phyloP scores from a whole-genome alignment of 2,113 vertebrate species.

The Prietella phreatophila region DNA sequence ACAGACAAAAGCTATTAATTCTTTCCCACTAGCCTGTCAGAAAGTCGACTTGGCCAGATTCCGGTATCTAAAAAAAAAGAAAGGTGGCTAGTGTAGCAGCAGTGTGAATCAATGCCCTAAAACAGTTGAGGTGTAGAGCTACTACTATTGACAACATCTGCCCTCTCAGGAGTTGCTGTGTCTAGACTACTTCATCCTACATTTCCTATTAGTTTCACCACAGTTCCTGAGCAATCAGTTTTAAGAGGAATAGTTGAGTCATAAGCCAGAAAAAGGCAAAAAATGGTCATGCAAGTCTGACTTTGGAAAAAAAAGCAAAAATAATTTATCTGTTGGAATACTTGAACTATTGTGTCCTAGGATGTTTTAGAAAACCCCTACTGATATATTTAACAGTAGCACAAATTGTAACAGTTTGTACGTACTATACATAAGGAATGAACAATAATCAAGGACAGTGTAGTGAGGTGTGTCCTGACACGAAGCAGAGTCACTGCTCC shows the following conservation, averaged over 20 bases:
- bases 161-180: background rate
- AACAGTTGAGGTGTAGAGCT: background rate
- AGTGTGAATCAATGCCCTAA: background rate
- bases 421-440: background rate
- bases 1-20: conserved; percentile 4
- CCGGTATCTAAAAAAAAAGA: conserved; percentile 5
- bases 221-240: background rate
- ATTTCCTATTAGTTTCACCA: background rate
- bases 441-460: background rate
- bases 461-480: background rate
- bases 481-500: background rate
- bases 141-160: background rate
- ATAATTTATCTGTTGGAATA: no score
- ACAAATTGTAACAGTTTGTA: background rate
- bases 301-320: no score
- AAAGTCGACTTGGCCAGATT: conserved; percentile 12
- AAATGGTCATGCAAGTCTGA: background rate
- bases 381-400: background rate
- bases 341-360: background rate
- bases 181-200: background rate
- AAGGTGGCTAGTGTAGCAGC: conserved; percentile 2
- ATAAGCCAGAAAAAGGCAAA: background rate
- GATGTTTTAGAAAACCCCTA: background rate
- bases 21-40: background rate
- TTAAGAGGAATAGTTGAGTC: background rate